Base-by-base conservation (phyloP, 2,888 invertebrate species). In the Zaprionus bogoriensis region DNA sequence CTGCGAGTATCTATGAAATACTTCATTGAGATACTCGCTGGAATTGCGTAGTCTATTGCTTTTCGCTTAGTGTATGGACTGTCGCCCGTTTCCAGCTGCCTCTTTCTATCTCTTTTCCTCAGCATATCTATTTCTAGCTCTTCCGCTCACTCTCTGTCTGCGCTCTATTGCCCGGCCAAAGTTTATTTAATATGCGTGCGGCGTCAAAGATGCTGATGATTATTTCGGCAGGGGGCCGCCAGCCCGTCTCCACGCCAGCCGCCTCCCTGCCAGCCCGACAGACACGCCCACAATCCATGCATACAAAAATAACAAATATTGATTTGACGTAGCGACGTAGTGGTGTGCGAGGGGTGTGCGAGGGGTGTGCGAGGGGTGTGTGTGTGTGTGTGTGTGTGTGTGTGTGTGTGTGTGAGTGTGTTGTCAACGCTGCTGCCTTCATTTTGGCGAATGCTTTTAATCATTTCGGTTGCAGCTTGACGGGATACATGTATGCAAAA, bases 221-320 rank as follows among this genome's bases (percentile, higher is more conserved):
- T 82, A 82, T 85, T 82, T 80, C 61, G 83, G 61, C 65, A 68
- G 51, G 45, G 41, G 19, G 45, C 38, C 54, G 50, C 30, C 41
- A 30, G 28, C 7, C 12, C 55, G 54, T 39, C 36, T 17, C 19
- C 10, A 10, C 4, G 9, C 14, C 4, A 4, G 6, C 4, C 12
- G 47, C 9, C 48, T 14, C 30, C 6, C 48, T 28, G 57, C 20
- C 54, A 20, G 67, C 23, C 58, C 45, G 62, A 47, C 66, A 63
- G 66, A 61, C 79, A 75, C 74, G 85, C 82, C 79, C 85, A 69
- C 77, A 66, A 68, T 67, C 48, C 82, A 67, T 77, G 83, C 86
- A 83, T 82, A 77, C 83, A 79, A 82, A 82, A 82, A 80, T 82
- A 85, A 80, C 80, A 77, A 85, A 82, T 82, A 82, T 82, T 82